Evolutionary conservation across 2,888 invertebrate genomes (phyloP).

Genomic region (Asteroscopus sphinx): DNA sequence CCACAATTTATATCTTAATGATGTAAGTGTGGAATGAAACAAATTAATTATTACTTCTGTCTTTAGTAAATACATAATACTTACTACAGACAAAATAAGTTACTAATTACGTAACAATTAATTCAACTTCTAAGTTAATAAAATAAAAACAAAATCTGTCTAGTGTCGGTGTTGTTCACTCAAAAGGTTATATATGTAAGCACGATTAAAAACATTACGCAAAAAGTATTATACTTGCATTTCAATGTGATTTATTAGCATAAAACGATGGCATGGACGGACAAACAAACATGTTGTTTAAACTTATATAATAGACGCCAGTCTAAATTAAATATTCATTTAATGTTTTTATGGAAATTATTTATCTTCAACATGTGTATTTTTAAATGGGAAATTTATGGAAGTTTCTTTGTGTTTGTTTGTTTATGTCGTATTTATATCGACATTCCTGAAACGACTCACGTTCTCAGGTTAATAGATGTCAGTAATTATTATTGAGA

Average conservation of each 20-base stretch:
- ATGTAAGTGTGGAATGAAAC: no score
- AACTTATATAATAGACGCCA: constrained; percentile 59
- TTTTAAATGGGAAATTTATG: constrained; percentile 60
- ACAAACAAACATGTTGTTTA: constrained; percentile 62
- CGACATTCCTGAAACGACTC: constrained; percentile 73
- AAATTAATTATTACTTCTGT: no score
- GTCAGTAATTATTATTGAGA: constrained; percentile 58
- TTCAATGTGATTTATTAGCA: constrained; percentile 56
- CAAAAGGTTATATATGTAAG: constrained; percentile 1
- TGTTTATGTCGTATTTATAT: constrained; percentile 45
- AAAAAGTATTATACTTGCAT: constrained; percentile 29
- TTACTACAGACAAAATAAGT: neutral
- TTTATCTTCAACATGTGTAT: constrained; percentile 57
- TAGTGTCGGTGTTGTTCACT: constrained; percentile 8
- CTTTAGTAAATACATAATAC: no score
- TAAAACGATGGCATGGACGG: constrained; percentile 51
- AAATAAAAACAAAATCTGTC: neutral
- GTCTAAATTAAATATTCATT: constrained; percentile 63
- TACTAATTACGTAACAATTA: no score
- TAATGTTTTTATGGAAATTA: constrained; percentile 57
- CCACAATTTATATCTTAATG: no score
- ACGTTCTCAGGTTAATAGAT: constrained; percentile 69
- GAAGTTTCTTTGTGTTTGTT: constrained; percentile 61
- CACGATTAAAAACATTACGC: constrained; percentile 14
- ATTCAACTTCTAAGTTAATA: neutral